These are phyloP conservation scores for Anas bahamensis DNA, from an alignment of 2,797 vertebrate species.

Conservation along the genomic window DNA sequence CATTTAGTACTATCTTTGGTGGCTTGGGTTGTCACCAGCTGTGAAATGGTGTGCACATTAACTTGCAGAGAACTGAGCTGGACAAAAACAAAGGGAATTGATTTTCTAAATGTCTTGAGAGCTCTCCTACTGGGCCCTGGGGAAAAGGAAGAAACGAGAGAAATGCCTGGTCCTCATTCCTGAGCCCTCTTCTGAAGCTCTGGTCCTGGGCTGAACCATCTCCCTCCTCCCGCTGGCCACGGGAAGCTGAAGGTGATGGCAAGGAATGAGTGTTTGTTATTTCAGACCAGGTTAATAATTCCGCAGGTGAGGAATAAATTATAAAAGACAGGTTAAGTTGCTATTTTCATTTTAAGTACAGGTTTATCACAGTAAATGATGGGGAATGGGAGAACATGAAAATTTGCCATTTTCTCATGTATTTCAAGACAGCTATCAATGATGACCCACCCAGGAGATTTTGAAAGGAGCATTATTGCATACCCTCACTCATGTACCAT, in stretches of 20 bases:
- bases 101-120: background rate
- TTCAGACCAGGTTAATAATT: background rate
- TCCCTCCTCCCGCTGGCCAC: fast-evolving
- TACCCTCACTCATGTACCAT: background rate
- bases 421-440: background rate
- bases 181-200: background rate
- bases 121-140: background rate
- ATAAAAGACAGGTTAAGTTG: background rate
- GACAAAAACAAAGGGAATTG: background rate
- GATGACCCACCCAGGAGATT: background rate
- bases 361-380: background rate
- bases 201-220: background rate
- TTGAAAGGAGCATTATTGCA: background rate
- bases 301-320: background rate
- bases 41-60: constrained; percentile 15
- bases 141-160: background rate
- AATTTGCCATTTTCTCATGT: background rate
- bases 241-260: background rate
- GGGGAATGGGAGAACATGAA: background rate
- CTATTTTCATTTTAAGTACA: background rate
- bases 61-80: background rate
- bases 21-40: background rate
- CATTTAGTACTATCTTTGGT: constrained; percentile 19
- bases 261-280: background rate
- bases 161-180: background rate